Base-by-base conservation (phyloP, 2,797 vertebrate species). In the Coregonus suidteri region DNA sequence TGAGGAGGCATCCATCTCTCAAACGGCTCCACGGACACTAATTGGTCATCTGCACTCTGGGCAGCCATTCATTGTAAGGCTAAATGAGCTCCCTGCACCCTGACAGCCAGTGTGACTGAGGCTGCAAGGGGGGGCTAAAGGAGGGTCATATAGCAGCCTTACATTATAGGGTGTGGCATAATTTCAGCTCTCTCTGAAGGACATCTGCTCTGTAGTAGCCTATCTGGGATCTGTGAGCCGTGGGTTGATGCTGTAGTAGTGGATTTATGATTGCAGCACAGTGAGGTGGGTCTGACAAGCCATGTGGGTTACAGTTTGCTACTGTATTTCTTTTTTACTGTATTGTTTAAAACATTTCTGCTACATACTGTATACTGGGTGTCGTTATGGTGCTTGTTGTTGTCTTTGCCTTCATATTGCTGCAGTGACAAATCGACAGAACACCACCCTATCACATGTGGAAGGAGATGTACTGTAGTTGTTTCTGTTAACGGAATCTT, bases 21-120 rank as follows among this genome's bases (percentile, higher is more conserved):
- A 31, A 79, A 81, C 65, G 76, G 72, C 75, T 7, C 53, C 73
- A 65, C 41, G 75, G 83, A 84, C 83, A 67, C 67, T 84, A 84
- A 84, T 84, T 82, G 83, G 83, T 76, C 80, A 62, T 70, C 65
- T 59, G 77, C 69, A 71, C 75, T 82, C 77, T 75, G 80, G 79
- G 65, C 41, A 74, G 75, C 74, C 53, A 80, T 84, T 76, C 79
- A 77, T 82, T 80, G 65, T 78, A 65, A 53, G 35, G 75, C 52
- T 4, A 70, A 66, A 52, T 62, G 71, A 9, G 71, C 25, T 34
- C 71, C 52, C 54, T 54, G 30, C 47, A 18, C 6, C 20, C 52
- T 54, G 71, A 72, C 71, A 59, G n/a, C 56, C 18, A 59, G n/a
- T 9, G 52, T 54, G 71, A 72, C n/a, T 72, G 71, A 30, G 14